Conservation (phyloP, 2,113 vertebrate species). For the zebrafish (Danio rerio) region DNA sequence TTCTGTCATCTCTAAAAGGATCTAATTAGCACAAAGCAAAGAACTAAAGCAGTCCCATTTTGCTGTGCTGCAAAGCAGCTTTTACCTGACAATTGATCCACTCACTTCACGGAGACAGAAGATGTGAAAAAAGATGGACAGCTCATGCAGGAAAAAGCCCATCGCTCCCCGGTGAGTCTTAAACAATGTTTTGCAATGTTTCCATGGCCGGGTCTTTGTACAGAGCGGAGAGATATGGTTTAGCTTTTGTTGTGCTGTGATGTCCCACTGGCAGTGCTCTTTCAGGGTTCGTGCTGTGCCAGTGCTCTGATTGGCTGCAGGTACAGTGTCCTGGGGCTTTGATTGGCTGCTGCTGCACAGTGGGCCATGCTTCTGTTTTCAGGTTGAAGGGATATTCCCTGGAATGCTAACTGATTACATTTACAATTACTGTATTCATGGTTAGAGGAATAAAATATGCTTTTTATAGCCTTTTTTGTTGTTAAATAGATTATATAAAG, state of each 20-base stretch:
- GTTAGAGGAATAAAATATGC: not conserved
- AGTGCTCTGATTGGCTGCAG: slow-evolving; percentile 52
- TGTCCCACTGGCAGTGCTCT: slow-evolving; percentile 51
- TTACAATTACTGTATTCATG: not conserved
- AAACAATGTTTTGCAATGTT: slow-evolving; percentile 23
- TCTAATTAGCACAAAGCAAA: slow-evolving; percentile 37
- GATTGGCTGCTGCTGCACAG: slow-evolving; percentile 48
- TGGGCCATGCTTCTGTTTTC: slow-evolving; percentile 34
- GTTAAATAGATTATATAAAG: too few species aligned
- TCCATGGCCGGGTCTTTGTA: slow-evolving; percentile 19
- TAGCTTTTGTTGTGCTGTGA: slow-evolving; percentile 42
- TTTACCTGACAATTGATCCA: slow-evolving; percentile 28
- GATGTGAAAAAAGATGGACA: slow-evolving; percentile 28
- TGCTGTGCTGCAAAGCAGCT: slow-evolving; percentile 19
- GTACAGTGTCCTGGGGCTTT: slow-evolving; percentile 34
- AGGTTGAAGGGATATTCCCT: slow-evolving; percentile 26
- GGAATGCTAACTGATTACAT: slow-evolving; percentile 3
- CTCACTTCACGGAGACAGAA: not conserved
- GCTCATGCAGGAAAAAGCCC: slow-evolving; percentile 19
- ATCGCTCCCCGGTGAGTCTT: slow-evolving; percentile 20
- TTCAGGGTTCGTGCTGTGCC: slow-evolving; percentile 17
- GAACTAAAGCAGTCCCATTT: not conserved
- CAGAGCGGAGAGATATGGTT: slow-evolving; percentile 40
- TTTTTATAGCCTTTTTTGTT: not conserved
- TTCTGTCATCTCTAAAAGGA: slow-evolving; percentile 27